Evolutionary conservation across 1,140 invertebrate genomes (phyloP).

Genomic region (Drosophila nigrodunni): DNA sequence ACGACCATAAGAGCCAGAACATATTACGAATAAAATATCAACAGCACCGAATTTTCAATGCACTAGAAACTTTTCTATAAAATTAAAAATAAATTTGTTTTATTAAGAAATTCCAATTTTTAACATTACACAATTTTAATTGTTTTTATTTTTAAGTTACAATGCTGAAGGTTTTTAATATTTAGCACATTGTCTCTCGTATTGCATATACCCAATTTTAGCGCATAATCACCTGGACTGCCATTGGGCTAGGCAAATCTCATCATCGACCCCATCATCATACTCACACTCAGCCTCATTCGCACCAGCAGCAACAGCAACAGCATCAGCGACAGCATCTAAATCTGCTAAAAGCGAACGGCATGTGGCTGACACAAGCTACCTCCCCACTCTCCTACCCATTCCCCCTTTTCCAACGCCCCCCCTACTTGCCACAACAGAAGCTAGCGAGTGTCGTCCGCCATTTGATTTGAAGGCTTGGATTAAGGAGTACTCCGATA

Average conservation of each 20-base stretch:
- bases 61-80: too few species aligned
- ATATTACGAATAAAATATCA: not conserved
- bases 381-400: not conserved
- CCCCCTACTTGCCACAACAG: not conserved
- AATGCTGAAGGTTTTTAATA: not conserved
- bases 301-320: not conserved
- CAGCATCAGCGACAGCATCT: slow-evolving; percentile 16
- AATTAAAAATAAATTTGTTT: too few species aligned
- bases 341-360: slow-evolving; percentile 16
- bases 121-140: not conserved
- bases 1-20: slow-evolving; percentile 13
- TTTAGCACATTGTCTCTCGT: not conserved
- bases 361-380: slow-evolving; percentile 14
- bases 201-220: not conserved
- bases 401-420: not conserved
- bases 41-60: not conserved
- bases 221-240: slow-evolving; percentile 21
- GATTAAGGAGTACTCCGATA: slow-evolving; percentile 40
- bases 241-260: slow-evolving; percentile 23
- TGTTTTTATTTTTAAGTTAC: not conserved
- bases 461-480: slow-evolving; percentile 47
- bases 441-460: slow-evolving; percentile 3
- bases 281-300: slow-evolving; percentile 2
- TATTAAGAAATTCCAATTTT: too few species aligned
- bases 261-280: slow-evolving; percentile 21